Evolutionary conservation across 2,113 vertebrate species (phyloP), one percentile per base, ranked within the genome.

Genomic region (Romanogobio albipinnatus): DNA sequence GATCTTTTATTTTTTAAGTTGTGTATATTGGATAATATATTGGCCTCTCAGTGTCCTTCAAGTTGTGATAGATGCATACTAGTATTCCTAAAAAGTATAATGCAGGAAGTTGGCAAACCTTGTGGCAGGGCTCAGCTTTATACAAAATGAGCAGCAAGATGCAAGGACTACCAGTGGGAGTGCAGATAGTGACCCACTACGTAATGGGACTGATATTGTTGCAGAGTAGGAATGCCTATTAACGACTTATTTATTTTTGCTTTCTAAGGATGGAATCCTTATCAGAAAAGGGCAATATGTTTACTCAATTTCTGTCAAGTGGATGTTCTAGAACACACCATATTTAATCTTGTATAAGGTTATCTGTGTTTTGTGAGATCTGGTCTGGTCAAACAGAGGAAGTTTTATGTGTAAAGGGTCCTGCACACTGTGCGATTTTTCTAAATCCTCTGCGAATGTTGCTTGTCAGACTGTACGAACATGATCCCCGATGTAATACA

Each of bases 311-410:
- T 74, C 9, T 74, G 71, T 74, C 5, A 74, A 24, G 15, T 36
- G 17, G 14, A 66, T 17, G 29, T 66, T 17, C 14, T 66, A 17
- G 62, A 66, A 66, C 14, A 66, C 13, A 6, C 14, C 8, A 14
- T 36, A 47, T 47, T 74, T 47, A 47, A 49, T 49, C 70, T 73
- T 73, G 36, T 73, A 17, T 73, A 73, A 43, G 39, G 70, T n/a
- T 43, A 4, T 70, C 19, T 47, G 68, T 29, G 15, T 74, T 82
- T 51, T 45, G 45, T n/a, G n/a, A 77, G 81, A 26, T 78, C 24
- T 83, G 24, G 17, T 78, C 26, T 3, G 53, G 51, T 51, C 62
- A 83, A 11, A 68, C 47, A 33, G 33, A 33, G 59, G 9, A 82
- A 76, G 43, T 49, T 36, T 22, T 29, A 59, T 64, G 33, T 74